Evolutionary conservation across 2,888 invertebrate genomes (phyloP).

Genomic region (Glyphotaelius pellucidus): DNA sequence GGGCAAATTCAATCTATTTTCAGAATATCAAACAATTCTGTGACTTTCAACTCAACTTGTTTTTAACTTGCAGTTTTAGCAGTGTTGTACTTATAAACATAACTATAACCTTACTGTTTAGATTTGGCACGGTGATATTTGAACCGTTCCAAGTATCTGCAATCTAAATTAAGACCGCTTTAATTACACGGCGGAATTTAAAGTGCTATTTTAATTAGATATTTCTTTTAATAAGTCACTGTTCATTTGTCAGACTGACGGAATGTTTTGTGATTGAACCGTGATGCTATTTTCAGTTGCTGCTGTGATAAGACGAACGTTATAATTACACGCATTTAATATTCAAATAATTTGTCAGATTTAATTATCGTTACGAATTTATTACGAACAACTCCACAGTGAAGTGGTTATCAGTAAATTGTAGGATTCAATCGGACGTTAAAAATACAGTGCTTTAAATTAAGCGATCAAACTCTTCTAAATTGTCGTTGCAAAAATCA

Average conservation of each 20-base stretch:
- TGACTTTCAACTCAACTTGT: background rate
- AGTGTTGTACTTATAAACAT: background rate
- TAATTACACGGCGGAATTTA: background rate
- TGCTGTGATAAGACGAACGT: background rate
- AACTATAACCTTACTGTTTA: background rate
- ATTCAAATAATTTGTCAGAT: background rate
- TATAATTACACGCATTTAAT: background rate
- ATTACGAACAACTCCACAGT: background rate
- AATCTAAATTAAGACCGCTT: background rate
- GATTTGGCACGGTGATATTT: conserved; percentile 18
- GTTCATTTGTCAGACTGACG: background rate
- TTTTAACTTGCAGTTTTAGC: background rate
- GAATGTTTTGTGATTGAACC: background rate
- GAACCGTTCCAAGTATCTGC: conserved; percentile 27
- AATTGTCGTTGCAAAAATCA: too few relatives aligned
- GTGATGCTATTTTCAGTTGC: background rate
- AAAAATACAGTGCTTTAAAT: background rate
- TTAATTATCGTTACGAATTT: background rate
- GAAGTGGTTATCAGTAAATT: background rate
- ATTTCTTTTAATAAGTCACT: conserved; percentile 19
- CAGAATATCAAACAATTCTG: background rate
- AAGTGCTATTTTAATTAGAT: conserved; percentile 30
- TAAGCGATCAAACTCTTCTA: too few relatives aligned
- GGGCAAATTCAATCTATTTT: background rate
- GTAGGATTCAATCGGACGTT: background rate